A percentile compares a stretch with the other conserved stretches of the same genome.
phyloP scores from a whole-genome alignment of 2,888 invertebrate genomes.

The Taenaris catops region DNA sequence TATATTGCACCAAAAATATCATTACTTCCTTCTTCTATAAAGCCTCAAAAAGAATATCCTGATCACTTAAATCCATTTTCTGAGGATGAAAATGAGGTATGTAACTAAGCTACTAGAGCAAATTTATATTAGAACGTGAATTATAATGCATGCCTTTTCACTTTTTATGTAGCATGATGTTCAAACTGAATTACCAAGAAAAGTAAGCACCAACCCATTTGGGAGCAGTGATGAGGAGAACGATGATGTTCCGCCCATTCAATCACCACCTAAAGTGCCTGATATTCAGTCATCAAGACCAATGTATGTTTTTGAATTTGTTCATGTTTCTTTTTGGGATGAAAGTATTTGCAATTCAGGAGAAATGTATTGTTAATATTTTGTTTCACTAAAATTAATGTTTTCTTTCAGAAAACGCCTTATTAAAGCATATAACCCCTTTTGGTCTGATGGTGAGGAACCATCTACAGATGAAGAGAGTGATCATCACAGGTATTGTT shows the following conservation, averaged over 20 bases:
- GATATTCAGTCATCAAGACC: constrained; percentile 39
- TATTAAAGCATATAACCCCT: constrained; percentile 84
- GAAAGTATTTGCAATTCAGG: too few species aligned
- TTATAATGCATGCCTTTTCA: constrained; percentile 21
- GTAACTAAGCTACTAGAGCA: constrained; percentile 6
- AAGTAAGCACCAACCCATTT: constrained; percentile 83
- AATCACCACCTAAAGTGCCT: constrained; percentile 34
- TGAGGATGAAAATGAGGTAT: constrained; percentile 79
- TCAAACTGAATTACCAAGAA: constrained; percentile 37
- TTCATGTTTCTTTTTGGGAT: constrained; percentile 1
- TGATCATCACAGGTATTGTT: constrained; percentile 47
- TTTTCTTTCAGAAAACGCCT: constrained; percentile 52
- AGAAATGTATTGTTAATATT: too few species aligned
- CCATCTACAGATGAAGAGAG: constrained; percentile 75
- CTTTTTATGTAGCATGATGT: constrained; percentile 25
- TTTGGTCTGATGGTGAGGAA: constrained; percentile 86
- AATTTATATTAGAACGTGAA: background rate
- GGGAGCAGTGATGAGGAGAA: constrained; percentile 83
- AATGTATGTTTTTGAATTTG: constrained; percentile 37
- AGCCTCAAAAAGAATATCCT: constrained; percentile 79
- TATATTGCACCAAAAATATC: constrained; percentile 9
- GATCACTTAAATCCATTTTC: constrained; percentile 91
- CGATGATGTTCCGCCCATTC: constrained; percentile 51
- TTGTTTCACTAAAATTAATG: too few species aligned
- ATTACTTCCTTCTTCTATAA: constrained; percentile 23